Evolutionary conservation across 2,888 invertebrate genomes (phyloP), one percentile per base, ranked within the genome.

Genomic region (Lathronympha strigana): DNA sequence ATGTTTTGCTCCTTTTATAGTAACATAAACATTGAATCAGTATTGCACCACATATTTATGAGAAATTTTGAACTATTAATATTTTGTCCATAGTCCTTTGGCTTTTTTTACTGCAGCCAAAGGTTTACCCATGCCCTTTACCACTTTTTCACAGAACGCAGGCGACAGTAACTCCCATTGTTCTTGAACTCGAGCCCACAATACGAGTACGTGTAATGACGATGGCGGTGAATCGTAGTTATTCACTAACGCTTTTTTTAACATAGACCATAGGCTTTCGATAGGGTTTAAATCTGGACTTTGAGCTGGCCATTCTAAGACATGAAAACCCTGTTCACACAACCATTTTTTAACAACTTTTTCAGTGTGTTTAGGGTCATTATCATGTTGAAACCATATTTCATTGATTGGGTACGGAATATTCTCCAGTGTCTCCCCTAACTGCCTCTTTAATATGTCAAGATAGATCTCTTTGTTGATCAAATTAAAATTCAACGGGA

Each of bases 191-290:
- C 33, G 33, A 33, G 33, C 9, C 33, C 33, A 11, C 33, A 33
- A 33, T 33, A 33, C 33, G 33, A 11, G 33, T 33, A 33, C 33
- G 33, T 33, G 33, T 33, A 33, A 43, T 43, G 43, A 19, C 19
- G 19, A 43, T 43, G 43, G 43, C 43, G 43, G 8, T 43, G 43
- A 43, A 17, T n/a, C n/a, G n/a, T n/a, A n/a, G n/a, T n/a, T n/a
- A n/a, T n/a, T n/a, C n/a, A n/a, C n/a, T n/a, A n/a, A 25, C 25
- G 25, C 25, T 25, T 17, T 43, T 43, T 19, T 19, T 43, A 9
- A 43, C 6, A 19, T 19, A 43, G 15, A 17, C 40, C 17, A 33
- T 33, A 33, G 33, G 33, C 33, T 11, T 33, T 33, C 33, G 33
- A 33, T 11, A 33, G 33, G 33, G 11, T 33, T 33, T 33, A 33